Base-by-base conservation (phyloP, 2,888 invertebrate species). In the Maniola hyperantus region DNA sequence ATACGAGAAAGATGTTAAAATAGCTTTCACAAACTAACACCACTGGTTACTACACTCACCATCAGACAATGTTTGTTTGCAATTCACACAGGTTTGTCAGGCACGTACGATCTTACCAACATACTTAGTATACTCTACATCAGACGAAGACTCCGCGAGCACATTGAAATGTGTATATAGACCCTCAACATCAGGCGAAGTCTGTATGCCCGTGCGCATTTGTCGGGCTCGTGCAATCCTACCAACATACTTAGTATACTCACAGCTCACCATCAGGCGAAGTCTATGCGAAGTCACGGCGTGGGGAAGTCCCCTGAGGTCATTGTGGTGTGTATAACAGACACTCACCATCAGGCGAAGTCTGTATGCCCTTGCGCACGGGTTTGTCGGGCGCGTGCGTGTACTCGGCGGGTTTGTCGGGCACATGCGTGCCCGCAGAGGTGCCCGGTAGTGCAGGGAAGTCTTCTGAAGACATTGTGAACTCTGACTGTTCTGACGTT, bases 401-500 rank as follows among this genome's bases (percentile, higher is more conserved):
- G 77, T 85, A 84, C 68, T 86, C 83, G 74, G 75, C 75, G 72
- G 72, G 71, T 65, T 79, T 80, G 61, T 76, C 77, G 70, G 71
- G 71, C 71, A 73, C 78, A 20, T 77, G 76, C 33, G 69, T 88
- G 65, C 96, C 95, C 76, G 95, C 94, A 78, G 96, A 96, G 75
- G 97, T 97, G 79, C 99, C 99, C 74, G 99, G 99, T 84, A 99
- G 93, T 86, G 99, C 99, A 78, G 99, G 99, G 92, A 99, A 99
- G 93, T 99, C 99, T 93, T 99, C 99, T 79, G 97, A 98, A 81
- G 99, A 99, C 96, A 99, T 99, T 82, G 98, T 97, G 93, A 98
- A 98, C 93, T 98, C 98, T 74, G 96, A 97, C 83, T 97, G 95
- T 90, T 98, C 98, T 61, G 97, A 95, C 81, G 97, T 97, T 73